Percentiles rank a stretch among this genome's conserved stretches.
Conservation (phyloP, 2,888 invertebrate species). For the Tromatobia lineatoria region DNA sequence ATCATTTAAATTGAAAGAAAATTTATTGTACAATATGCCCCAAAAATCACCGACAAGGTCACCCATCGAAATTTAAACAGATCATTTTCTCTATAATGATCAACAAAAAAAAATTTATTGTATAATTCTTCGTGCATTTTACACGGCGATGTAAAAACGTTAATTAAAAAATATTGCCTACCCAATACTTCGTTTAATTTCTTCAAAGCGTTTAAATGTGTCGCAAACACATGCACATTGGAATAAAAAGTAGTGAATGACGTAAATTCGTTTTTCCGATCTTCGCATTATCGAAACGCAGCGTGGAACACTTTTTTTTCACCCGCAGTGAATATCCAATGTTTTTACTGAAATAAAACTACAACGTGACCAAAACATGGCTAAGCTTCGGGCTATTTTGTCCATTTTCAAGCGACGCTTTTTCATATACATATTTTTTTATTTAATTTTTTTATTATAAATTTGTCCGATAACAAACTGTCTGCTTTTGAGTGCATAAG, state of each 20-base stretch:
- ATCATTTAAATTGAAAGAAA: no score
- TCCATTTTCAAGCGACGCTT: slow-evolving; percentile 1
- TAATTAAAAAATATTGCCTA: no score
- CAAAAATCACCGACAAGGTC: not conserved
- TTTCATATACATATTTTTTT: not conserved
- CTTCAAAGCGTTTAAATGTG: not conserved
- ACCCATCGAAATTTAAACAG: not conserved
- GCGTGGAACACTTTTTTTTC: not conserved
- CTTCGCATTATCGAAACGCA: not conserved
- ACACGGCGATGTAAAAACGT: not conserved
- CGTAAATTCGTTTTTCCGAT: not conserved
- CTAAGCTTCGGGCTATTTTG: not conserved
- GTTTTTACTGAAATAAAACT: slow-evolving; percentile 24
- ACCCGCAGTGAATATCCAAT: slow-evolving; percentile 29
- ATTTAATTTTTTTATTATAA: not conserved
- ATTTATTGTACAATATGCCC: no score
- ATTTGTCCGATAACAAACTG: not conserved
- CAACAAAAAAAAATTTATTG: not conserved
- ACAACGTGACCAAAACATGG: not conserved
- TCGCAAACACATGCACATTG: no score
- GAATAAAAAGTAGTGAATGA: not conserved
- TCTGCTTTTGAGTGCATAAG: slow-evolving; percentile 25
- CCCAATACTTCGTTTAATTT: no score
- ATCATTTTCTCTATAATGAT: not conserved
- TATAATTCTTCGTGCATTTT: not conserved